Evolutionary conservation across 2,113 vertebrate species (phyloP).

Genomic region (Natator depressus): DNA sequence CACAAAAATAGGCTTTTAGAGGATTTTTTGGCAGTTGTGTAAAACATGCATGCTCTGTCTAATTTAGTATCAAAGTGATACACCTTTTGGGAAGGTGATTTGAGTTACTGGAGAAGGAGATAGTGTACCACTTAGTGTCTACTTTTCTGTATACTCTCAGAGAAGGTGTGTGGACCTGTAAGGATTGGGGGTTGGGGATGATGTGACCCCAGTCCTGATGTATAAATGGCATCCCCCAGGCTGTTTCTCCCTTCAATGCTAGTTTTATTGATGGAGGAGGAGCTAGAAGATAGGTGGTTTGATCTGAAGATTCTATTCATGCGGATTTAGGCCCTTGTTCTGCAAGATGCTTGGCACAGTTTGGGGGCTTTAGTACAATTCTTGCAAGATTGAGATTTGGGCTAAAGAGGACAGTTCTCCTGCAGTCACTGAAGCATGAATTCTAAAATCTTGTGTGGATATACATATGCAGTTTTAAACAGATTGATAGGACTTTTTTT

Average conservation of each 20-base stretch:
- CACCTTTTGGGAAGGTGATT: background rate
- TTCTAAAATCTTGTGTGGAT: background rate
- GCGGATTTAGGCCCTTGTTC: background rate
- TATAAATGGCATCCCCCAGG: background rate
- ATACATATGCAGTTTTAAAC: background rate
- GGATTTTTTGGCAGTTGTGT: background rate
- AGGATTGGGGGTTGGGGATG: background rate
- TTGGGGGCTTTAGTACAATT: background rate
- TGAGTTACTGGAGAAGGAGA: background rate
- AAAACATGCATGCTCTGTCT: background rate
- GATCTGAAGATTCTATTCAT: background rate
- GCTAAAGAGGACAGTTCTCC: background rate
- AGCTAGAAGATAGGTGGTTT: background rate
- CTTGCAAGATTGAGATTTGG: fast-evolving
- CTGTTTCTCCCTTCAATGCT: background rate
- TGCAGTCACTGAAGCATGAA: background rate
- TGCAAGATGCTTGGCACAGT: background rate
- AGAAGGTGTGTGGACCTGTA: background rate
- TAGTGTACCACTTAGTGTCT: background rate
- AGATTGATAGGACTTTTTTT: background rate
- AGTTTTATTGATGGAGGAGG: background rate
- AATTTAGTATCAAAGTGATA: background rate
- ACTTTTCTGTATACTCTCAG: background rate
- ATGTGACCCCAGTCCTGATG: background rate
- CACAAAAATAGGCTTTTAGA: background rate